Base-by-base conservation (phyloP, 2,113 vertebrate genomes). In the Syrmaticus mikado region DNA sequence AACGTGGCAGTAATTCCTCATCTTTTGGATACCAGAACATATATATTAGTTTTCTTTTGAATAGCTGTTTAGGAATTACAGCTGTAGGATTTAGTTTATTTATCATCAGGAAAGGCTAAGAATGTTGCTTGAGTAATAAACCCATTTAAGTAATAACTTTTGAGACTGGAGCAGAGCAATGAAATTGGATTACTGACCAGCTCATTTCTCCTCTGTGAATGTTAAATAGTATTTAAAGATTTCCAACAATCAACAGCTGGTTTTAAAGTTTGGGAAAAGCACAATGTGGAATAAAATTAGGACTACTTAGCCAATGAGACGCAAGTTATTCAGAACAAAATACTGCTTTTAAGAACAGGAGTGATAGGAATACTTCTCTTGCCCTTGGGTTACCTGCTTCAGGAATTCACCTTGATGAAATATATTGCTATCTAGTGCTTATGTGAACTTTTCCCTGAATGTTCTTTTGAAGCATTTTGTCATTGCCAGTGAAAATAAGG, bases 91-190 rank as follows among this genome's bases (percentile, higher is more conserved):
- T 86, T 74, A 66, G 10, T 22, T 48, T 48, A 48, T 48, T 48
- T 48, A 12, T 48, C 46, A 48, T 48, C 46, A 76, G 70, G 66
- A 84, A 45, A 84, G 53, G 67, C 82, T 82, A 92, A 82, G 85
- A 89, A 78, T 1, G 0, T 76, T 82, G n/a, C 53, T 73, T 41
- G 34, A 67, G 84, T 2, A 27, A 62, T 77, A 91, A 86, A 38
- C n/a, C 81, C 70, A 58, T 88, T 86, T 86, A 74, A 81, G 92
- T 68, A 72, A 64, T 70, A 89, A 76, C 20, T 38, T 71, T 38
- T 53, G 25, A 72, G 41, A 78, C 77, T 89, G 91, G 76, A 92
- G 68, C 43, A 76, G 48, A 71, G 58, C 48, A 60, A n/a, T 66
- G 38, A 55, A 79, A 38, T 43, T 64, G 32, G n/a, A 40, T 82